Evolutionary conservation across 2,888 invertebrate genomes (phyloP).

Genomic region (Scrobipalpa atriplicella): DNA sequence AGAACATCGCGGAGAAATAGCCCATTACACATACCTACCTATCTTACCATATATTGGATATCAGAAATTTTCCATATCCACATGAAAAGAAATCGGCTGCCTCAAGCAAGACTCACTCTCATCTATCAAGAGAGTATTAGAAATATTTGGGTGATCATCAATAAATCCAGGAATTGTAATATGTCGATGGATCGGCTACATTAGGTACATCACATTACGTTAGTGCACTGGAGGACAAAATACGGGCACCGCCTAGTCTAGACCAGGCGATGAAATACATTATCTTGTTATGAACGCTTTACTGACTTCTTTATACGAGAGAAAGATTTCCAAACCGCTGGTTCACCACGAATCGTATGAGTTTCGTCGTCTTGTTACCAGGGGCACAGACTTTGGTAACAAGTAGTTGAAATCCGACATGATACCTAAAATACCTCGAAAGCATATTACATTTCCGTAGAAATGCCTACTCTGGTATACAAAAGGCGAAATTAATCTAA

Average conservation of each 20-base stretch:
- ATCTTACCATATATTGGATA: no score
- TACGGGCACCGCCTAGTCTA: background rate
- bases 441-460: background rate
- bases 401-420: no score
- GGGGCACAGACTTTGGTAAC: no score
- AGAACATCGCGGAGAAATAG: no score
- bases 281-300: background rate
- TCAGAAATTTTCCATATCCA: no score
- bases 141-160: conserved; percentile 30
- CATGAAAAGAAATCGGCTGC: background rate
- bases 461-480: background rate
- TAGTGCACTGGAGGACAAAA: conserved; percentile 17
- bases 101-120: conserved; percentile 20
- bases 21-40: no score
- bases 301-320: background rate
- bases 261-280: background rate
- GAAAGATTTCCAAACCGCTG: background rate
- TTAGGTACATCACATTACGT: conserved; percentile 44
- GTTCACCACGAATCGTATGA: background rate
- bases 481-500: conserved; percentile 9
- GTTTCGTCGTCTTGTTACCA: no score
- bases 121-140: conserved; percentile 25
- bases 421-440: no score
- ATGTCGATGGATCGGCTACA: conserved; percentile 45
- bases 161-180: conserved; percentile 44